Evolutionary conservation across 2,113 vertebrate genomes (phyloP).

Genomic region (Serilophus lunatus): DNA sequence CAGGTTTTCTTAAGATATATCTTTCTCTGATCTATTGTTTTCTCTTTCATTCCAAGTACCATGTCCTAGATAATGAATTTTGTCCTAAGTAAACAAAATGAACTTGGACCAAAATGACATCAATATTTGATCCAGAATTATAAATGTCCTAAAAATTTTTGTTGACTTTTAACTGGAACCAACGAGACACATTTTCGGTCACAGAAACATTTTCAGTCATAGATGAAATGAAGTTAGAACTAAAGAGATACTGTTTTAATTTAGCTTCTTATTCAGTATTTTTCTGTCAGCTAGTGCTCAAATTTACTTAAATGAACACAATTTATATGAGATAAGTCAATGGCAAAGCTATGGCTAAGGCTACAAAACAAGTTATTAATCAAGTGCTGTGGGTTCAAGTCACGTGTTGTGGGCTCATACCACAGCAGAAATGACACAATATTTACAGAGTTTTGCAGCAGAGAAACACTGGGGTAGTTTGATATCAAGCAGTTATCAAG

Average conservation of each 20-base stretch:
- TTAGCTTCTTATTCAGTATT: not conserved
- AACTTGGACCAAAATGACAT: not conserved
- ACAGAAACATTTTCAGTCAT: not conserved
- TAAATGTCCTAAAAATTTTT: not conserved
- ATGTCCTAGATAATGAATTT: not conserved
- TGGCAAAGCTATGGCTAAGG: not conserved
- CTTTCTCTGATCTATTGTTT: not conserved
- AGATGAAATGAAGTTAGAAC: not conserved
- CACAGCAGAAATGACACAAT: not conserved
- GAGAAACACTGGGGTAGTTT: not conserved
- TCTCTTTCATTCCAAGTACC: not conserved
- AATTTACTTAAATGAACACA: not conserved
- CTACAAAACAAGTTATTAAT: not conserved
- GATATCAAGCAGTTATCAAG: not conserved
- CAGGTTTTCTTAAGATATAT: not conserved
- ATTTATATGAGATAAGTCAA: not conserved
- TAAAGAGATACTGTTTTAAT: not conserved
- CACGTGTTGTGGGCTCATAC: fast-evolving
- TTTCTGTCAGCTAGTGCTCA: not conserved
- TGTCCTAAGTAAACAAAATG: not conserved
- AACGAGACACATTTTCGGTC: not conserved
- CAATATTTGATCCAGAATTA: not conserved
- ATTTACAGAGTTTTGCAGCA: not conserved
- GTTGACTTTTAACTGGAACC: not conserved
- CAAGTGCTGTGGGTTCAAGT: fast-evolving